Evolutionary conservation across 1,140 invertebrate species (phyloP).

Genomic region (Mercenaria mercenaria): DNA sequence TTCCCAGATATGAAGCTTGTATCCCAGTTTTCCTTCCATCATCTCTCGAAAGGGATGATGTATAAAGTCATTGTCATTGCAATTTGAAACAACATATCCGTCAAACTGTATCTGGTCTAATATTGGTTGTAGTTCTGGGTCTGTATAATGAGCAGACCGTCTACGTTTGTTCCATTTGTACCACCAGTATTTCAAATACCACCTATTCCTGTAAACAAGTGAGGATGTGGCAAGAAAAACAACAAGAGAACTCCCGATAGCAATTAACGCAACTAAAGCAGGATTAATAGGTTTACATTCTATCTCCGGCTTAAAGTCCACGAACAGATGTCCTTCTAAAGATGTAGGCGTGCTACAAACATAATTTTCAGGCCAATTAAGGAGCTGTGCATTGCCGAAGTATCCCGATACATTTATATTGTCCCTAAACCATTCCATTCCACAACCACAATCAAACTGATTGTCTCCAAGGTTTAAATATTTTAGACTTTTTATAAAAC

Average conservation of each 20-base stretch:
- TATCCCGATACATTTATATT: not conserved
- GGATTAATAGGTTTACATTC: not conserved
- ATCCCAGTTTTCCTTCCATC: conserved; percentile 5
- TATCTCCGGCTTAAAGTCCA: not conserved
- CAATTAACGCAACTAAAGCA: not conserved
- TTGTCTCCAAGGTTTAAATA: conserved; percentile 10
- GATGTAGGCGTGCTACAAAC: not conserved
- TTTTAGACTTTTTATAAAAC: not conserved
- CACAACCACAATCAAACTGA: conserved; percentile 5
- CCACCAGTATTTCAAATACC: conserved; percentile 43
- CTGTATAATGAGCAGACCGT: not conserved
- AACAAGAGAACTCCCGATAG: not conserved
- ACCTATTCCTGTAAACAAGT: conserved; percentile 27
- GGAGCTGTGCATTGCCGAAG: not conserved
- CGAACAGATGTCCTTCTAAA: not conserved
- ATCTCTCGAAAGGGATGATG: conserved; percentile 11
- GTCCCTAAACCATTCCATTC: conserved; percentile 15
- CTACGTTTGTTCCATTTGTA: not conserved
- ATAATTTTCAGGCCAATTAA: conserved; percentile 27
- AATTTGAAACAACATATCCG: conserved; percentile 31
- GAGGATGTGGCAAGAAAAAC: not conserved
- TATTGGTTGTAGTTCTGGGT: not conserved
- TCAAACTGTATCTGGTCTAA: not conserved
- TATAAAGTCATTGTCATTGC: not conserved
- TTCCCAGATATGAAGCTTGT: conserved; percentile 32